A percentile compares a stretch with the other conserved stretches of the same genome.
phyloP scores from a whole-genome alignment of 1,140 invertebrate genomes.

The Doryteuthis pealeii region DNA sequence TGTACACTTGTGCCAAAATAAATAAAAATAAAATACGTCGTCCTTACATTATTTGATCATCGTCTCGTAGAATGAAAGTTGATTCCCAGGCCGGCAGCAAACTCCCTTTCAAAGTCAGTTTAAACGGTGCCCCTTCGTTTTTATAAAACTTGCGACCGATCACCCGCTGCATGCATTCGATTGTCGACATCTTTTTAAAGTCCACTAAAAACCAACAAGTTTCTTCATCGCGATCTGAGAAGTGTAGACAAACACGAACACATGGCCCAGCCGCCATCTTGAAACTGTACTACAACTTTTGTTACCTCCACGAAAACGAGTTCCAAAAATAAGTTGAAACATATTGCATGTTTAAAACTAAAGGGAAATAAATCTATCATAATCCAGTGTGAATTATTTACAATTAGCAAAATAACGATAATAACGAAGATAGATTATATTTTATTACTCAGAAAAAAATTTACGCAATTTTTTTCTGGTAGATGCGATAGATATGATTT shows the following conservation, averaged over 20 bases:
- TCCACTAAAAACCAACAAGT: background rate
- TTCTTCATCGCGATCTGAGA: background rate
- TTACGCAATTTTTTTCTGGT: no score
- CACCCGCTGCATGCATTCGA: background rate
- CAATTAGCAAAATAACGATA: no score
- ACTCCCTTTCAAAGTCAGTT: background rate
- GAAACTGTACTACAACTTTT: no score
- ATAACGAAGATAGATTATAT: no score
- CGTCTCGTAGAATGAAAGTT: background rate
- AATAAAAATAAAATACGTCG: background rate
- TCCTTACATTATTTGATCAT: constrained; percentile 3
- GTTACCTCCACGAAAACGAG: no score
- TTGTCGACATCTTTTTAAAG: background rate
- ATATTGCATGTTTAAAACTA: no score
- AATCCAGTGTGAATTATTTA: no score
- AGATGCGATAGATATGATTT: no score
- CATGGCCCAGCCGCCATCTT: background rate
- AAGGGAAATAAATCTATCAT: no score
- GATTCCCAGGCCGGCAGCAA: background rate
- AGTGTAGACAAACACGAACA: background rate
- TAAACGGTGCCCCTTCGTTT: background rate
- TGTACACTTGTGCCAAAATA: no score
- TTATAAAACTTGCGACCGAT: background rate
- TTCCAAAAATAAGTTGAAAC: no score
- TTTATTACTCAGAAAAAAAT: no score